Conservation (phyloP, 23 tunicate species). For the Styela clava region DNA sequence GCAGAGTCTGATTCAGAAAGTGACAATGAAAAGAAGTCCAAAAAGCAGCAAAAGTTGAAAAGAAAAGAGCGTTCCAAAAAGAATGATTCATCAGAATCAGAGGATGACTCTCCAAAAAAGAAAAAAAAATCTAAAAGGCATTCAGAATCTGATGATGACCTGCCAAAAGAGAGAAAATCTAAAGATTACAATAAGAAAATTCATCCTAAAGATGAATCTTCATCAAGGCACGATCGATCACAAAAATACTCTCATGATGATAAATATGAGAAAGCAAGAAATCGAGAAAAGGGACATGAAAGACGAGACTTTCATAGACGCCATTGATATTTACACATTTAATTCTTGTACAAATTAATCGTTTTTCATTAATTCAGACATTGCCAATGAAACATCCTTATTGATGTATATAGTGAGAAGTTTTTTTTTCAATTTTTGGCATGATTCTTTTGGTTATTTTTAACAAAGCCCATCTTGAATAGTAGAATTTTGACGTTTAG, state of each 20-base stretch:
- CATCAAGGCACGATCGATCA: not conserved
- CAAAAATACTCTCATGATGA: not conserved
- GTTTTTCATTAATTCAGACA: too few species aligned
- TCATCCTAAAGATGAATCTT: not conserved
- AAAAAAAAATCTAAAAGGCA: not conserved
- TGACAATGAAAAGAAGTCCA: slow-evolving; percentile 4
- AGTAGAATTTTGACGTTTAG: too few species aligned
- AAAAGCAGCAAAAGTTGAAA: slow-evolving; percentile 7
- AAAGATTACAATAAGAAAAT: not conserved
- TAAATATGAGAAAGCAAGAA: not conserved
- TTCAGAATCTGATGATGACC: not conserved
- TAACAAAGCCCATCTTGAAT: too few species aligned
- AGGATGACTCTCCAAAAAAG: not conserved
- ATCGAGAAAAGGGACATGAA: not conserved
- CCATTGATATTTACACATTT: too few species aligned
- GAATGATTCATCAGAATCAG: slow-evolving; percentile 4
- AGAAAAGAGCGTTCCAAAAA: not conserved
- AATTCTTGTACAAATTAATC: too few species aligned
- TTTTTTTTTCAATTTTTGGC: too few species aligned
- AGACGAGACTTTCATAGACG: not conserved
- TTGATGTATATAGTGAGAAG: too few species aligned
- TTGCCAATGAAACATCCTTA: too few species aligned
- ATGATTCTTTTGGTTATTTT: too few species aligned
- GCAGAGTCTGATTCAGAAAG: slow-evolving; percentile 1
- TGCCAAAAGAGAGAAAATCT: not conserved